These are phyloP conservation scores for Villa cingulata DNA, from an alignment of 2,888 invertebrate genomes.

Conservation along the genomic window DNA sequence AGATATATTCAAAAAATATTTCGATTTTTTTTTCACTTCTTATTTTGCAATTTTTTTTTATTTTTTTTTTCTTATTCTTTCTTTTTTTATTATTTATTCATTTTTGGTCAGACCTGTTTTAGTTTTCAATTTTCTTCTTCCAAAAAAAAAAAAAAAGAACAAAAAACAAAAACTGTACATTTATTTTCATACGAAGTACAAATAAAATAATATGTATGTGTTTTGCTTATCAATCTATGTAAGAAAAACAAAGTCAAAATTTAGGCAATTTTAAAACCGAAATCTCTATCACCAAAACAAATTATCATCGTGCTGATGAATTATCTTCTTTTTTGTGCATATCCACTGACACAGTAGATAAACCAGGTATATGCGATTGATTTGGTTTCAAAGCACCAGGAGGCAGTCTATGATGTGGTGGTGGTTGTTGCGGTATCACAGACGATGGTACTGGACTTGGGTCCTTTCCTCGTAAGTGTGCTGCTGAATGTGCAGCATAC, in stretches of 20 bases:
- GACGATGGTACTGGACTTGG: constrained; percentile 35
- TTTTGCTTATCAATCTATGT: too few species aligned
- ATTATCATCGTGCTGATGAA: constrained; percentile 23
- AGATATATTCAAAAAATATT: too few species aligned
- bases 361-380: constrained; percentile 21
- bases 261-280: background rate
- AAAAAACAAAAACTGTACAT: too few species aligned
- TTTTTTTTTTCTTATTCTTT: too few species aligned
- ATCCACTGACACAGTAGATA: constrained; percentile 18
- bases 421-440: constrained; percentile 22
- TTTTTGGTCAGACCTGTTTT: too few species aligned
- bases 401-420: constrained; percentile 30
- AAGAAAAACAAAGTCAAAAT: background rate
- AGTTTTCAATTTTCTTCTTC: too few species aligned
- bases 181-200: too few species aligned
- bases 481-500: constrained; percentile 46
- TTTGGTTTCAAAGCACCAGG: constrained; percentile 19
- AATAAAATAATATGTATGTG: too few species aligned
- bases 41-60: too few species aligned
- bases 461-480: constrained; percentile 33
- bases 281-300: constrained; percentile 9
- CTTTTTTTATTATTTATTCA: too few species aligned
- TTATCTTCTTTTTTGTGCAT: constrained; percentile 24
- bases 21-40: too few species aligned
- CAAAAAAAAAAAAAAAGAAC: too few species aligned